Evolutionary conservation across 1,140 invertebrate species (phyloP).

Genomic region (Rhyacophila brunnea): DNA sequence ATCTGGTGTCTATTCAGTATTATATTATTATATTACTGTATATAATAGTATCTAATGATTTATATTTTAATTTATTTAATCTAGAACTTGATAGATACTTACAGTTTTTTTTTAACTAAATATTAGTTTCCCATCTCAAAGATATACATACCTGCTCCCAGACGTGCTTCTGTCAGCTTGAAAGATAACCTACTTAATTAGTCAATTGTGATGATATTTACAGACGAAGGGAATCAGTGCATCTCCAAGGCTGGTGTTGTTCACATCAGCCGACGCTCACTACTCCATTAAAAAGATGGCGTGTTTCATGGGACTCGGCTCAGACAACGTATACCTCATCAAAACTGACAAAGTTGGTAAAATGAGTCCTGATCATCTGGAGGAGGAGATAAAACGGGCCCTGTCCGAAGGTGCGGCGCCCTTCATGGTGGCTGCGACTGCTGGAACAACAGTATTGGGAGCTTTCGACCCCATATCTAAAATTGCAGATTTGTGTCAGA

Average conservation of each 20-base stretch:
- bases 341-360: conserved; percentile 72
- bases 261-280: conserved; percentile 89
- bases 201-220: too few species aligned
- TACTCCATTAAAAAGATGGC: conserved; percentile 90
- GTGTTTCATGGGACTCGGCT: conserved; percentile 76
- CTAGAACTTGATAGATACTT: too few species aligned
- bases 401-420: conserved; percentile 70
- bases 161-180: too few species aligned
- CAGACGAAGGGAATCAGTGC: conserved; percentile 70
- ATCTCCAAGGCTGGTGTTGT: conserved; percentile 68
- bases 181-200: too few species aligned
- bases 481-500: conserved; percentile 79
- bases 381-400: conserved; percentile 65
- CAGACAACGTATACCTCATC: conserved; percentile 72
- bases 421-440: conserved; percentile 87
- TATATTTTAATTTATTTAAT: too few species aligned
- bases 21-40: too few species aligned
- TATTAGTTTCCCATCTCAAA: too few species aligned
- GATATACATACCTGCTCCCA: too few species aligned
- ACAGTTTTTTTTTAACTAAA: too few species aligned
- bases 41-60: too few species aligned
- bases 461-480: conserved; percentile 86
- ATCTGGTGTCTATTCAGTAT: too few species aligned
- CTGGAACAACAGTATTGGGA: conserved; percentile 81
- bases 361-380: conserved; percentile 74